Base-by-base conservation (phyloP, 2,888 invertebrate genomes). In the Calameuta idolon region DNA sequence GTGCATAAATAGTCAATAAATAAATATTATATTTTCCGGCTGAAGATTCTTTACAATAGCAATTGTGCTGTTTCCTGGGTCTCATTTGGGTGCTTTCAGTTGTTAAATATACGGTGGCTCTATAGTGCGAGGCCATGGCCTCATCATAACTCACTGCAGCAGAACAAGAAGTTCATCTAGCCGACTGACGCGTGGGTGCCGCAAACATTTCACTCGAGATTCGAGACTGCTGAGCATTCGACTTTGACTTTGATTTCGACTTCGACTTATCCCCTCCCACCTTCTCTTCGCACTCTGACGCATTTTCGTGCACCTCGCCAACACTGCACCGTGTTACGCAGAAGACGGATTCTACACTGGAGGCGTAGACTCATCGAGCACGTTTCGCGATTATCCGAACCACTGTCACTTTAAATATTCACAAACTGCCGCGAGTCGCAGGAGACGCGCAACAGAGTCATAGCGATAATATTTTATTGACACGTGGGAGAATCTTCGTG, bases 1-100 rank as follows among this genome's bases (percentile, higher is more conserved):
- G 12, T 37, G 37, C 37, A 37, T 37, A 37, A 37, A 15, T 12
- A 37, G 12, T 4, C 37, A 40, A 4, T 40, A 15, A 40, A 40
- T 4, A 40, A 4, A 12, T 15, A 4, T 15, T 40, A 40, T 40
- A 40, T 15, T 40, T 40, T 40, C 15, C 40, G 40, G 12, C 4
- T 40, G 40, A 40, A 40, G 4, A 40, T 87, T 88, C 88, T 88
- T 88, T 87, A 85, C 85, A 74, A 84, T 83, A 83, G 86, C 89
- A 88, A 89, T 89, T 88, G 87, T 89, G 86, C 87, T 85, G 88
- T 88, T 87, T 86, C 85, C 85, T 85, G 87, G 88, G 88, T 88
- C 87, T 88, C 87, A 88, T 87, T 89, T 87, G 85, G 83, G 84
- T 86, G 85, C 85, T 89, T 88, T 87, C 88, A 88, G 85, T 80